phyloP scores from a whole-genome alignment of 2,888 invertebrate species.

The Chrysolina haemoptera region DNA sequence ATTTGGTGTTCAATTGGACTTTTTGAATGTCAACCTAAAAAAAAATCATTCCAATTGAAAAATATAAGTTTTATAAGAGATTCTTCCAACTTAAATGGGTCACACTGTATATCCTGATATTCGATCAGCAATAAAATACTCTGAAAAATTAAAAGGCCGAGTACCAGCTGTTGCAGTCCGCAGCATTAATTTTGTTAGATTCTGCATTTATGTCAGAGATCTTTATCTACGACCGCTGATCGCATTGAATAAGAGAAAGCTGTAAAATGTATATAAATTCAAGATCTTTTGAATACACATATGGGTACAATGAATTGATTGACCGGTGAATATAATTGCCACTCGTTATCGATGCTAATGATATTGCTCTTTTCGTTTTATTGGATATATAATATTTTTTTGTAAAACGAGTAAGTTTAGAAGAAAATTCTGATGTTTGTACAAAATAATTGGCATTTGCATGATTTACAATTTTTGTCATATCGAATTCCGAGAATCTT shows the following conservation, averaged over 20 bases:
- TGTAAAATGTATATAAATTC: conserved; percentile 10
- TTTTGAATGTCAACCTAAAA: too few relatives aligned
- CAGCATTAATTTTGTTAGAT: conserved; percentile 12
- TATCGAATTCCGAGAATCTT: too few relatives aligned
- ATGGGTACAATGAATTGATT: conserved; percentile 1
- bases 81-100: too few relatives aligned
- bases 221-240: conserved; percentile 14
- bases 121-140: conserved; percentile 1
- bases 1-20: too few relatives aligned
- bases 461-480: too few relatives aligned
- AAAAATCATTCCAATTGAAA: too few relatives aligned
- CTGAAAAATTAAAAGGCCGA: background rate
- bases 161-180: conserved; percentile 12
- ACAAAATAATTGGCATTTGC: too few relatives aligned
- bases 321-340: background rate
- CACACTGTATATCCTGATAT: conserved; percentile 3
- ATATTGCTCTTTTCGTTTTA: background rate
- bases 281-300: conserved; percentile 20
- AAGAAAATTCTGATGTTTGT: too few relatives aligned
- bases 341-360: background rate
- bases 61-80: too few relatives aligned
- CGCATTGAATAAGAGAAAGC: conserved; percentile 20
- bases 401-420: too few relatives aligned
- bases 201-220: conserved; percentile 23
- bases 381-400: too few relatives aligned